Conservation (phyloP, 2,113 vertebrate genomes). For the Dicaeum eximium region DNA sequence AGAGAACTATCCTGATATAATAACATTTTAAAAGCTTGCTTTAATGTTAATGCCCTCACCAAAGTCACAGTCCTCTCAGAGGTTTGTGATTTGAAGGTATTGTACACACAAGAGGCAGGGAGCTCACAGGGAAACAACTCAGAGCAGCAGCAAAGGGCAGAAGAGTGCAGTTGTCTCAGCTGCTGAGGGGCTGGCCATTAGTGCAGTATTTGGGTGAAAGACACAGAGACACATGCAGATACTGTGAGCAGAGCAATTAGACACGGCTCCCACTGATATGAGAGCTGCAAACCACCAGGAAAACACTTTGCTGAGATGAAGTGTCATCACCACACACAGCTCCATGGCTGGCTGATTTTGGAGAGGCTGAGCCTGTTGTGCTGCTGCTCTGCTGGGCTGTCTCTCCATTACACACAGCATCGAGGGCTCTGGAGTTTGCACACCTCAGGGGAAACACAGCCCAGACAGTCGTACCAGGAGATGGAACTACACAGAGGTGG, state of each 20-base stretch:
- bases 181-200: not conserved
- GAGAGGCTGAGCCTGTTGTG: not conserved
- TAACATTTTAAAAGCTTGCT: not conserved
- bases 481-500: not conserved
- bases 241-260: not conserved
- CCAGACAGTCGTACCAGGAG: fast-evolving
- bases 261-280: not conserved
- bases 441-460: not conserved
- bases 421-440: not conserved
- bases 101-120: not conserved
- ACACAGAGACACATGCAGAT: not conserved
- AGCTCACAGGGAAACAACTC: not conserved
- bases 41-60: not conserved
- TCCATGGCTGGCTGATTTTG: conserved; percentile 11
- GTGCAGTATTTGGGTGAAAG: not conserved
- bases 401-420: not conserved
- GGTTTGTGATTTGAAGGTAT: not conserved
- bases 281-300: not conserved
- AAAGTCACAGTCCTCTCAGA: not conserved
- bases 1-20: not conserved
- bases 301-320: conserved; percentile 25
- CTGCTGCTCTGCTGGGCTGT: not conserved
- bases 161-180: not conserved
- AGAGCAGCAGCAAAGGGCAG: not conserved
- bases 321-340: conserved; percentile 3